Conservation (phyloP, 2,113 vertebrate genomes). For the Tetrao urogallus region DNA sequence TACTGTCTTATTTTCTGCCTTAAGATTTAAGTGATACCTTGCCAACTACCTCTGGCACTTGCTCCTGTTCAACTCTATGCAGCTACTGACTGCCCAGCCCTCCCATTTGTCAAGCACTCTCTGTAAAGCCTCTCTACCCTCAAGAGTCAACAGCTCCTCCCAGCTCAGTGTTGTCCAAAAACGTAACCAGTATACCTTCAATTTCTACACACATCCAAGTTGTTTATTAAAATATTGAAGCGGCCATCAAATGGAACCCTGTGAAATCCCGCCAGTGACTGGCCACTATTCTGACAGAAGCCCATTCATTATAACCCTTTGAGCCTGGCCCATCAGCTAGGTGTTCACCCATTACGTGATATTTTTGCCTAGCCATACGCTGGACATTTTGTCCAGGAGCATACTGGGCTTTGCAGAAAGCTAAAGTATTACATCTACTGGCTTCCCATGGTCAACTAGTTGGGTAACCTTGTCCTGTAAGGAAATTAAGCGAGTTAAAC, state of each 20-base stretch:
- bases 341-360: neutral
- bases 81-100: neutral
- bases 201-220: neutral
- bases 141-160: neutral
- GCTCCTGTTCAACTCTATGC: neutral
- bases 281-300: neutral
- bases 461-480: neutral
- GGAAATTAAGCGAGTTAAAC: neutral
- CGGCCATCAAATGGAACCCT: neutral
- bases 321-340: neutral
- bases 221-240: neutral
- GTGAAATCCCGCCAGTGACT: neutral
- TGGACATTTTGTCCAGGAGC: neutral
- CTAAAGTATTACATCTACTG: neutral
- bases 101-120: neutral
- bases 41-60: neutral
- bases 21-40: neutral
- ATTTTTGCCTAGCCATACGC: neutral
- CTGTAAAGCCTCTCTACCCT: neutral
- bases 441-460: neutral
- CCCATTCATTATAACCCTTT: neutral
- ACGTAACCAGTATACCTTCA: neutral
- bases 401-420: neutral
- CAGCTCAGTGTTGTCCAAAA: neutral
- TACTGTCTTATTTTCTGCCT: neutral